A percentile compares a stretch with the other conserved stretches of the same genome.
Evolutionary conservation across 1,140 invertebrate genomes (phyloP).

Genomic region (Lethrus apterus): DNA sequence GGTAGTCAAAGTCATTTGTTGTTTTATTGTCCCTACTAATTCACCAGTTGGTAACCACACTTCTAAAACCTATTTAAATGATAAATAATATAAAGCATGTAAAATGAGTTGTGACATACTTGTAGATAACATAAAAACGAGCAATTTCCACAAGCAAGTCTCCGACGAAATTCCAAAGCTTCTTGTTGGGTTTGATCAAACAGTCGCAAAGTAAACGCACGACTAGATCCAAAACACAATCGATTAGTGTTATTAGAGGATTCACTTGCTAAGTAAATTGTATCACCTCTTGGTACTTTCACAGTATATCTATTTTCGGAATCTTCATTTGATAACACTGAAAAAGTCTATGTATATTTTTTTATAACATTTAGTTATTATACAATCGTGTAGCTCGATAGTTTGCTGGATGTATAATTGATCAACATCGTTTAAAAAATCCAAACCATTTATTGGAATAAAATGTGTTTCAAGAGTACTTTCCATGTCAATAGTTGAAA

Average conservation of each 20-base stretch:
- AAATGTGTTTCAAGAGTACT: constrained; percentile 44
- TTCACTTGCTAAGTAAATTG: constrained; percentile 55
- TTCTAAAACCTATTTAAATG: constrained; percentile 39
- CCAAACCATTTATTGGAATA: constrained; percentile 47
- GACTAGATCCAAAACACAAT: constrained; percentile 49
- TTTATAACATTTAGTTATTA: constrained; percentile 26
- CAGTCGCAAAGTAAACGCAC: constrained; percentile 52
- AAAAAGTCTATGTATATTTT: background rate
- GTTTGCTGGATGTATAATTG: constrained; percentile 51
- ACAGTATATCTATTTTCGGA: constrained; percentile 59
- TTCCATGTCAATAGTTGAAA: constrained; percentile 47
- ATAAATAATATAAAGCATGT: no score
- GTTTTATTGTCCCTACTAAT: constrained; percentile 47
- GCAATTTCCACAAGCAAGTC: constrained; percentile 43
- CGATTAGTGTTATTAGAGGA: constrained; percentile 47
- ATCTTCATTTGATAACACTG: constrained; percentile 37
- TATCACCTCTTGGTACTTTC: constrained; percentile 52
- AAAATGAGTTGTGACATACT: no score
- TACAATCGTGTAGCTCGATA: constrained; percentile 49
- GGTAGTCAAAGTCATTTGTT: constrained; percentile 45
- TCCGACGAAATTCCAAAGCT: constrained; percentile 49
- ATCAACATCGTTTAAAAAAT: constrained; percentile 49
- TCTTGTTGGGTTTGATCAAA: constrained; percentile 58
- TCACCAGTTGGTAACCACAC: constrained; percentile 49
- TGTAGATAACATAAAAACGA: constrained; percentile 33